Base-by-base conservation (phyloP, 2,888 invertebrate species). In the Acanthococcus lagerstroemiae region DNA sequence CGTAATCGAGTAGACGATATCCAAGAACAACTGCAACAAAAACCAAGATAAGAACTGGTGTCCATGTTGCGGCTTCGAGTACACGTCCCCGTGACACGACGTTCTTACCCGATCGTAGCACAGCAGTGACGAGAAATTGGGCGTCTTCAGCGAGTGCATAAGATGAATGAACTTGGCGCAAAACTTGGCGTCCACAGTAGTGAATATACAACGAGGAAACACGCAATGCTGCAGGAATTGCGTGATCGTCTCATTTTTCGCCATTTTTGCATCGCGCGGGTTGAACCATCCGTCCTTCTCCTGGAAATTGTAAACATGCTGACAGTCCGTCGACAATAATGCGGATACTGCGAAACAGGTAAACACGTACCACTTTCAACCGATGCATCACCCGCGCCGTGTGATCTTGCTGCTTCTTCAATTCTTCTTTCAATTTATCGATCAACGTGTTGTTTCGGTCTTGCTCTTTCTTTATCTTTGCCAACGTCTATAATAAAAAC, bases 121-220 rank as follows among this genome's bases (percentile, higher is more conserved):
- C 57, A 99, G 84, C 65, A 99, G 81, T 0, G 99, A 97, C 17
- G 95, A 95, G 79, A 99, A 99, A 79, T 95, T 95, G 5, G 94
- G 90, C 55, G 95, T 95, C 78, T 92, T 91, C 72, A 96, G 80
- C 73, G 87, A 87, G 78, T 99, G 99, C 72, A 99, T 88, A 6
- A 92, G 88, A 75, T 95, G 90, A 68, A 99, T 91, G 78, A 99
- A 97, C 80, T 95, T 90, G 0, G 97, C 95, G 78, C 95, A 95
- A 79, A 91, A 99, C 66, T 96, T 82, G 30, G 99, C 95, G 80
- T 99, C 99, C 58, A 88, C 84, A 57, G 95, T 90, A 21, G 97
- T 95, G 79, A 95, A 96, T 69, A 94, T 90, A 78, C 95, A 95
- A 72, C 99, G 84, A 24, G 99, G 97, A 78, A 99, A 95, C 70